Conservation (phyloP, 1,140 invertebrate genomes). For the Rhynchophorus ferrugineus region DNA sequence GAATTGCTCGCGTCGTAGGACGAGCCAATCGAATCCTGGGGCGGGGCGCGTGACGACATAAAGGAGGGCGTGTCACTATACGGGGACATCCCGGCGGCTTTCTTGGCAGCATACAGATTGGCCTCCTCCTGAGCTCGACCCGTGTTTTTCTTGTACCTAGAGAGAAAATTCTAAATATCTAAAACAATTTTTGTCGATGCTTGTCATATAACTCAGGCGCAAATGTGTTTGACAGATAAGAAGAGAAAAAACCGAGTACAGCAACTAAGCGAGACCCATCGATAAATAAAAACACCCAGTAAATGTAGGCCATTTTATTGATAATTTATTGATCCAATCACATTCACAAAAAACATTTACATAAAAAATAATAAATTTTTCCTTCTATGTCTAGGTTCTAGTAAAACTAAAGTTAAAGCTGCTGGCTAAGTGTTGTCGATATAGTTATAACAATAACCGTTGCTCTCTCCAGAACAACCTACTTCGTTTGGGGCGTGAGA, state of each 20-base stretch:
- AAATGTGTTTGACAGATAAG: too few species aligned
- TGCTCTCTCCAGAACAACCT: too few species aligned
- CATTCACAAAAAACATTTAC: not conserved
- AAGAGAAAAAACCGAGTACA: too few species aligned
- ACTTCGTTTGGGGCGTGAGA: too few species aligned
- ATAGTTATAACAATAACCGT: too few species aligned
- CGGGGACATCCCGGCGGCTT: conserved; percentile 89
- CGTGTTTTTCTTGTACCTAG: conserved; percentile 21
- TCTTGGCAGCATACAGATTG: conserved; percentile 98
- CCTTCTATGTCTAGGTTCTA: too few species aligned
- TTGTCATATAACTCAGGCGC: too few species aligned
- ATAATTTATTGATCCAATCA: not conserved
- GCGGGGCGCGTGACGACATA: conserved; percentile 87
- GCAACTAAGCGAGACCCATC: too few species aligned
- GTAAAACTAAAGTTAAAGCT: too few species aligned
- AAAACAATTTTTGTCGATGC: too few species aligned
- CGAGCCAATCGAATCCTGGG: conserved; percentile 82
- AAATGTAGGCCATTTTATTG: not conserved
- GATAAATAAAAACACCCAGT: not conserved
- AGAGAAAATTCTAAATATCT: conserved; percentile 7
- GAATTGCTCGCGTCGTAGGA: conserved; percentile 79
- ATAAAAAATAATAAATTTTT: too few species aligned
- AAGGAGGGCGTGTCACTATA: conserved; percentile 85
- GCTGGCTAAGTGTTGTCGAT: too few species aligned
- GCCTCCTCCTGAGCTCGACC: conserved; percentile 45